Conservation (phyloP, 2,113 vertebrate genomes). For the Stegostoma tigrinum region DNA sequence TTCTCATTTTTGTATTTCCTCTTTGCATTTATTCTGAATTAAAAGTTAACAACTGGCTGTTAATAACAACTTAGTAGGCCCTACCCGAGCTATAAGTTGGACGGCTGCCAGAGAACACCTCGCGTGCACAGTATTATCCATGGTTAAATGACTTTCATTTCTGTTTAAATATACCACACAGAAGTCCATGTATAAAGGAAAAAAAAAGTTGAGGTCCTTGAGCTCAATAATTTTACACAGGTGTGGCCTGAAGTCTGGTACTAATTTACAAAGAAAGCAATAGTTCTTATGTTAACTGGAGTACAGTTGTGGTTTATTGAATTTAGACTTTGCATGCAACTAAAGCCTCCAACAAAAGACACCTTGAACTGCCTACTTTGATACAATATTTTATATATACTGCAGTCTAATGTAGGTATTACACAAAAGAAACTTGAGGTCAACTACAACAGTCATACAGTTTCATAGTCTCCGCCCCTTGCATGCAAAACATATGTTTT, state of each 20-base stretch:
- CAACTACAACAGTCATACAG: background rate
- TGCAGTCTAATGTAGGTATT: background rate
- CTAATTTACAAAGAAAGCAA: background rate
- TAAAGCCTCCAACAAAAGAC: background rate
- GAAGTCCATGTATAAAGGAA: no score
- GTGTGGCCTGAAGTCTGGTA: background rate
- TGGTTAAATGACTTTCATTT: no score
- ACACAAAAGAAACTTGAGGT: background rate
- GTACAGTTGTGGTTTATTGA: no score
- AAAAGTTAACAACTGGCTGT: slow-evolving; percentile 14
- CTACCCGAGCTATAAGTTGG: no score
- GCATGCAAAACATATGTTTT: background rate
- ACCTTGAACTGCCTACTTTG: background rate
- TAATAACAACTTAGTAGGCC: background rate
- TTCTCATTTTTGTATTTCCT: slow-evolving; percentile 86
- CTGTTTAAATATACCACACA: no score
- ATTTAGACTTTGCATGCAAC: background rate
- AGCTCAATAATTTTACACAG: background rate
- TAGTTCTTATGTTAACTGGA: background rate
- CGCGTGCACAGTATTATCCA: no score
- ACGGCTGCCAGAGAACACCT: no score
- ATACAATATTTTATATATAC: background rate
- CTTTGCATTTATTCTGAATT: slow-evolving; percentile 73
- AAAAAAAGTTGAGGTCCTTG: no score
- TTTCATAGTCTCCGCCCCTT: background rate